Percentiles rank a stretch among this genome's conserved stretches.
Conservation (phyloP, 2,113 vertebrate genomes). For the Eurystomus gularis region DNA sequence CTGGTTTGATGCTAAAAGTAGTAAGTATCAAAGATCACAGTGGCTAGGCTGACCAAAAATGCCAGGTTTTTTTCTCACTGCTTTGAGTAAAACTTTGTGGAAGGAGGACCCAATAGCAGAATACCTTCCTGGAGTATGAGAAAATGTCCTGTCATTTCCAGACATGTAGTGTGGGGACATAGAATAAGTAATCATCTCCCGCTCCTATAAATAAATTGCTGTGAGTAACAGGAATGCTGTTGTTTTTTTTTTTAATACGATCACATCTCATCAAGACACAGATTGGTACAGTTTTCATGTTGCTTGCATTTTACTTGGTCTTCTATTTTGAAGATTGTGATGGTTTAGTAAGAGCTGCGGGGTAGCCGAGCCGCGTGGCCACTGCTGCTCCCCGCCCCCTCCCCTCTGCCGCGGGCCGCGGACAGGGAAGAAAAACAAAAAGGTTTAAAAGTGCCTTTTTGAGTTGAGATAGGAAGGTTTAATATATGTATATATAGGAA, state of each 20-base stretch:
- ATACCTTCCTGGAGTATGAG: neutral
- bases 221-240: neutral
- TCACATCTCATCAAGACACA: neutral
- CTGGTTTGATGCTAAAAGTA: neutral
- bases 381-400: no score
- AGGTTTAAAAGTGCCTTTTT: no score
- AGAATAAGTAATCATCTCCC: neutral
- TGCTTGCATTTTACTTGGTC: neutral
- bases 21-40: neutral
- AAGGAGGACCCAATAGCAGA: neutral
- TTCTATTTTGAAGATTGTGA: no score
- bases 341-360: no score
- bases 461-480: no score
- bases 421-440: no score
- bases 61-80: accelerated
- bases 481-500: no score
- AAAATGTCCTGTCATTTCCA: neutral
- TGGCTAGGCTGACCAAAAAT: neutral
- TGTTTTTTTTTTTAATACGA: neutral
- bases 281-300: neutral
- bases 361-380: no score
- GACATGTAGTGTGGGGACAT: neutral
- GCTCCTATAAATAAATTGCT: neutral
- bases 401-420: no score
- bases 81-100: neutral